Evolutionary conservation across 92 coral and sea anemone species (phyloP).

Genomic region (Phenganax marumi): DNA sequence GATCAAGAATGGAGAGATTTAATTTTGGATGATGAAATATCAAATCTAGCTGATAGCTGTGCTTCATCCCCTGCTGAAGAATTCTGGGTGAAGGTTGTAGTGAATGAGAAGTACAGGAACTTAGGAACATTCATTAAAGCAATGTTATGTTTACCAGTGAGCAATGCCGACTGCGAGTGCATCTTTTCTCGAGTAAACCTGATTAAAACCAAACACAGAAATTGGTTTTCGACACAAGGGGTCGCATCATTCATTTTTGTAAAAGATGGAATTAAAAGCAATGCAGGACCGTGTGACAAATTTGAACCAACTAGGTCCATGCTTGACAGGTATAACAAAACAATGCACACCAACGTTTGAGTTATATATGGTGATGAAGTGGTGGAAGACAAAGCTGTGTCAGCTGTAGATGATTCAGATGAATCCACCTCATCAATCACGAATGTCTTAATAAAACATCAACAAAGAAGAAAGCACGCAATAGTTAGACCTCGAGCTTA

Average conservation of each 20-base stretch:
- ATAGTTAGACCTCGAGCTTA: no score
- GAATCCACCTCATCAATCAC: no score
- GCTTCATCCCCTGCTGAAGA: slow-evolving; percentile 1
- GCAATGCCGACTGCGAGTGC: slow-evolving; percentile 2
- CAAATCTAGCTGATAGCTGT: background rate
- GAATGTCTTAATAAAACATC: no score
- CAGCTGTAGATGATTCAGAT: no score
- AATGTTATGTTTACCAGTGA: background rate
- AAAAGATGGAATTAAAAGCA: background rate
- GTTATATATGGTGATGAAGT: background rate
- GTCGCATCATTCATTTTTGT: slow-evolving; percentile 5
- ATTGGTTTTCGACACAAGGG: background rate
- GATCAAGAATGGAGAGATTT: slow-evolving; percentile 20
- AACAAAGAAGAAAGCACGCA: no score
- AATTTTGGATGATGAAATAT: background rate
- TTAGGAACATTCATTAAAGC: background rate
- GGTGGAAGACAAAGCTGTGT: no score
- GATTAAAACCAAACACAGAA: slow-evolving; percentile 7
- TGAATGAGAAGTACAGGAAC: background rate
- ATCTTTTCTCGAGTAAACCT: background rate
- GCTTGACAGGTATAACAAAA: background rate
- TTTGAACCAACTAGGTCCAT: background rate
- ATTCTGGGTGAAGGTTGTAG: background rate
- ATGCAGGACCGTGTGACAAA: background rate
- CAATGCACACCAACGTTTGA: background rate